Conservation (phyloP, 2,113 vertebrate species). For the Syngnathus scovelli region DNA sequence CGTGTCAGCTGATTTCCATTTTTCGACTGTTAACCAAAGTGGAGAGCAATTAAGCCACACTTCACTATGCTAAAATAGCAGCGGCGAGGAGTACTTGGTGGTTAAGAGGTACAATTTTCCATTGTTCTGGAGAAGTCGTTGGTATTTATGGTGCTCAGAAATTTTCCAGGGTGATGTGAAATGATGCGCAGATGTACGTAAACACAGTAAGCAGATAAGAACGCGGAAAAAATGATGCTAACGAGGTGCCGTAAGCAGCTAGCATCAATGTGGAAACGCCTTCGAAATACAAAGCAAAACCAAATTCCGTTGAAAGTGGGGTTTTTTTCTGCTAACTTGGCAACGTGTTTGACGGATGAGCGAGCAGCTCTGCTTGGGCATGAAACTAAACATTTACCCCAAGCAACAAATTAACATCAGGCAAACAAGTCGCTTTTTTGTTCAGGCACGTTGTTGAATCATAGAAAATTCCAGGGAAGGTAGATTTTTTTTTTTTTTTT, state of each 20-base stretch:
- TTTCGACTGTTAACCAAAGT: conserved; percentile 1
- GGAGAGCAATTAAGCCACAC: not conserved
- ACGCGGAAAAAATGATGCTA: not conserved
- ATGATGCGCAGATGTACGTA: not conserved
- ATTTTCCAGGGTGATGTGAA: not conserved
- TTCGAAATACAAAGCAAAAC: not conserved
- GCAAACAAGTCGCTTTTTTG: conserved; percentile 23
- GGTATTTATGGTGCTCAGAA: not conserved
- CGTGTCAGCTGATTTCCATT: conserved; percentile 24
- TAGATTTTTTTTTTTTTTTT: too few relatives aligned
- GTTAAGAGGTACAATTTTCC: not conserved
- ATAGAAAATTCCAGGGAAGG: conserved; percentile 34
- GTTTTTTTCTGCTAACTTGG: not conserved
- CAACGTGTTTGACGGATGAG: not conserved
- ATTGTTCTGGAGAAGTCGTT: not conserved
- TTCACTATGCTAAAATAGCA: not conserved
- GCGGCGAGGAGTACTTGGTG: not conserved
- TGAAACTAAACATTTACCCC: not conserved
- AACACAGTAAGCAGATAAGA: not conserved
- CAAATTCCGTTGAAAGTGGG: not conserved
- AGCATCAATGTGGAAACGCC: not conserved
- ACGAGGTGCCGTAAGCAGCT: not conserved
- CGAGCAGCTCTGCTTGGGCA: not conserved
- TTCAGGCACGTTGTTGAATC: conserved; percentile 45
- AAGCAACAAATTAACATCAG: not conserved